Percentiles rank a stretch among this genome's conserved stretches.
Conservation (phyloP, 2,888 invertebrate species). For the Criorhina ranunculi region DNA sequence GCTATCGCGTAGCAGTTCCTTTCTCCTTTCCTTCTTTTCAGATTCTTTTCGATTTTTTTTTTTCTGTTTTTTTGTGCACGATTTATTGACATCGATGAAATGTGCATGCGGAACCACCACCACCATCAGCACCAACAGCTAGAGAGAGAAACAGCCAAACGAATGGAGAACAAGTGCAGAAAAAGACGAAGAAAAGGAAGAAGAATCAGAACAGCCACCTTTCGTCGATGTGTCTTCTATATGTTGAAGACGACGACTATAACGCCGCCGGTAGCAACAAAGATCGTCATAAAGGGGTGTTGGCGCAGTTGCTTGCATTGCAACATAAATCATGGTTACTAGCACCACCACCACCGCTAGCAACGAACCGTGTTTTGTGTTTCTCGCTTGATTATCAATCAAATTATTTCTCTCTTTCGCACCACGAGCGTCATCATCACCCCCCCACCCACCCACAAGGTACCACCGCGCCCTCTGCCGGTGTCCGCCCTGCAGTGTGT, state of each 20-base stretch:
- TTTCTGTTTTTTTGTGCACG: constrained; percentile 51
- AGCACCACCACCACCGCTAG: constrained; percentile 41
- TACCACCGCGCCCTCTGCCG: background rate
- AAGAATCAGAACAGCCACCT: constrained; percentile 72
- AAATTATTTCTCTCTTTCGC: constrained; percentile 76
- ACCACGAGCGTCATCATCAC: constrained; percentile 55
- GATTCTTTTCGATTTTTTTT: constrained; percentile 5
- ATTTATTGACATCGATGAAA: constrained; percentile 77
- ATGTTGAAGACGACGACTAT: constrained; percentile 23
- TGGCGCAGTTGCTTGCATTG: constrained; percentile 65
- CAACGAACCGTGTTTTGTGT: constrained; percentile 71
- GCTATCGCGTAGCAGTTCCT: constrained; percentile 75
- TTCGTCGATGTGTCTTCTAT: constrained; percentile 71
- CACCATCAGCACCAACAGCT: background rate
- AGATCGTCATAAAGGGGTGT: constrained; percentile 65
- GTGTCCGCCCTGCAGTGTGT: constrained; percentile 47
- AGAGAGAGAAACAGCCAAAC: constrained; percentile 5
- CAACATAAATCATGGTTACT: constrained; percentile 74
- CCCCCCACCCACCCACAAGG: constrained; percentile 3
- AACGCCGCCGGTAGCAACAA: constrained; percentile 35
- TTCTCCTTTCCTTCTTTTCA: constrained; percentile 41
- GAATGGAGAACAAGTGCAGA: constrained; percentile 42
- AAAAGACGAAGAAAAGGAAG: constrained; percentile 41
- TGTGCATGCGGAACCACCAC: constrained; percentile 76
- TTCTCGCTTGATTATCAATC: constrained; percentile 77